Conservation (phyloP, 2,113 vertebrate genomes). For the Hippocampus abdominalis region DNA sequence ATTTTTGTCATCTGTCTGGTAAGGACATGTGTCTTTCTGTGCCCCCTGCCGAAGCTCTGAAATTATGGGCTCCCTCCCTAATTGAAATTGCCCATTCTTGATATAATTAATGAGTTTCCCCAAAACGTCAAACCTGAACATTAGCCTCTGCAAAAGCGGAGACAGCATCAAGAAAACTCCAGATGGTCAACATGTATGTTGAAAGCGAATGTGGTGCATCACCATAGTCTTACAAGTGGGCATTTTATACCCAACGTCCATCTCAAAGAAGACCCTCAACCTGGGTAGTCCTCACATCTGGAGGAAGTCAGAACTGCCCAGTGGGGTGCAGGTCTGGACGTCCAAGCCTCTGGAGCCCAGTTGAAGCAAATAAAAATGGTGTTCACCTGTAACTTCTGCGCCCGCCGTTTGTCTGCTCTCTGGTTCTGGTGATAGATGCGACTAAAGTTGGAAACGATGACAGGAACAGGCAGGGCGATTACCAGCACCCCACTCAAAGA, state of each 20-base stretch:
- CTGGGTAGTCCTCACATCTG: constrained; percentile 19
- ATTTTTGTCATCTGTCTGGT: no score
- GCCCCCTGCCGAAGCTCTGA: no score
- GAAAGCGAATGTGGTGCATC: constrained; percentile 2
- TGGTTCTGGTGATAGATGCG: constrained; percentile 99
- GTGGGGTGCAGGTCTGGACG: constrained; percentile 21
- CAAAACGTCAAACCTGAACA: not conserved
- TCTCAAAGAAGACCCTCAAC: constrained; percentile 21
- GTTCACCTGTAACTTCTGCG: constrained; percentile 86
- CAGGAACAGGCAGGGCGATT: constrained; percentile 94
- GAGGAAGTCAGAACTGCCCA: constrained; percentile 14
- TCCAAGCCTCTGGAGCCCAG: constrained; percentile 28
- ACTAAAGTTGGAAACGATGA: constrained; percentile 99
- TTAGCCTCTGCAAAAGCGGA: not conserved
- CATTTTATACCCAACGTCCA: constrained; percentile 14
- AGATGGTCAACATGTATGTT: constrained; percentile 8
- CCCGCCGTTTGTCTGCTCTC: constrained; percentile 90
- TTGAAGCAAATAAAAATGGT: constrained; percentile 44
- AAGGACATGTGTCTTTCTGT: no score
- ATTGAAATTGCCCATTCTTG: no score
- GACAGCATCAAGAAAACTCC: not conserved
- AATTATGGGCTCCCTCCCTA: no score
- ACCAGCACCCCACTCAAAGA: constrained; percentile 96
- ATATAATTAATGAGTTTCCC: not conserved
- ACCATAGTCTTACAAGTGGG: not conserved